Base-by-base conservation (phyloP, 2,113 vertebrate species). In the Gymnocephalus cernua region DNA sequence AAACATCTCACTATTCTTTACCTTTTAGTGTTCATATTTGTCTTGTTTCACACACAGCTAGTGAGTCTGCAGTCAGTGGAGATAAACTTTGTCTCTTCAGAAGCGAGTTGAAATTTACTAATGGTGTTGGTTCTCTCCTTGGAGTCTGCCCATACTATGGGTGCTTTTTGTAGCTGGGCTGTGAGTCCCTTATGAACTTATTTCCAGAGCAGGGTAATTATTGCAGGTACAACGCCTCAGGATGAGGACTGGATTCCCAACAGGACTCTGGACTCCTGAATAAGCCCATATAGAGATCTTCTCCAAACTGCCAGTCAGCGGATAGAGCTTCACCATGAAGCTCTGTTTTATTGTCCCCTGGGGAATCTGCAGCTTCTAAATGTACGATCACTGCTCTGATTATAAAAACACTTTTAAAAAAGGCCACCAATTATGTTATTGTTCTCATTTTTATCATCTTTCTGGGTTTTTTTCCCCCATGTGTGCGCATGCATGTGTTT, bases 151-250 rank as follows among this genome's bases (percentile, higher is more conserved):
- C 83, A 53, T 77, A 58, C 73, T 63, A 69, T 89, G 87, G 88
- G 74, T 85, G 85, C 89, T 75, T 84, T 85, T 32, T 88, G 90
- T 83, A 84, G 83, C 89, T 10, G 66, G 65, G 84, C 88, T 83
- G 82, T 62, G 58, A 72, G 86, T 91, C 93, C 87, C 92, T 86
- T 84, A 87, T 91, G 86, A 93, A 89, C 91, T 89, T 90, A 85
- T 91, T 92, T 93, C 88, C 90, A 77, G 83, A 87, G 88, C 84
- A 82, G 73, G 86, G 82, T 93, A 90, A 93, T 93, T 92, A 93
- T 86, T 81, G 90, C 84, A 87, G 86, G 85, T 89, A 90, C 74
- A 92, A 56, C 10, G 91, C 90, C 92, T 90, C 77, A 86, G 91
- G 91, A 89, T n/a, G 79, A 75, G 84, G 9, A 77, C 76, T 86